phyloP scores from a whole-genome alignment of 2,888 invertebrate species.

The Melolontha melolontha region DNA sequence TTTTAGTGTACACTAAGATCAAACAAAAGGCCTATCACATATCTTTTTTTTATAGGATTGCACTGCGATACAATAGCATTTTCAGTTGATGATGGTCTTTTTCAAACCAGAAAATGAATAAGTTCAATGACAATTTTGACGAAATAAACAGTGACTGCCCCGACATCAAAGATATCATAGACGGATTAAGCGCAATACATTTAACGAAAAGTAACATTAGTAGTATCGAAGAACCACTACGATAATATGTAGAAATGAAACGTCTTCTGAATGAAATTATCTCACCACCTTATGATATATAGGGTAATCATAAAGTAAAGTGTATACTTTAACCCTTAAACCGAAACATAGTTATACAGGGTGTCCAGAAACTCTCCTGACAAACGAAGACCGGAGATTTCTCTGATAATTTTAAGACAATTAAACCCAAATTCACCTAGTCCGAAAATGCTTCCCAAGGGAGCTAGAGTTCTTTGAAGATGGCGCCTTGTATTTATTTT shows the following conservation, averaged over 20 bases:
- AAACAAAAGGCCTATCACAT: too few relatives aligned
- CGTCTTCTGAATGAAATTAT: conserved; percentile 56
- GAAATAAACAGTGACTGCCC: conserved; percentile 31
- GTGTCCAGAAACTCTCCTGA: too few relatives aligned
- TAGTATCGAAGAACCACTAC: conserved; percentile 37
- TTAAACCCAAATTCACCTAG: too few relatives aligned
- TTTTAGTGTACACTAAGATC: too few relatives aligned
- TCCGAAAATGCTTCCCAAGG: too few relatives aligned
- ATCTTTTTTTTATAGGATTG: conserved; percentile 12
- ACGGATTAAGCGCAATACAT: conserved; percentile 48
- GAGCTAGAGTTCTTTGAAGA: too few relatives aligned
- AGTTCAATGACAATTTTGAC: conserved; percentile 16
- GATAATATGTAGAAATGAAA: conserved; percentile 50
- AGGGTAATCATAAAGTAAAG: too few relatives aligned
- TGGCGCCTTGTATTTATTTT: too few relatives aligned
- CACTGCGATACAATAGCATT: conserved; percentile 42
- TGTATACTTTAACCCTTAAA: too few relatives aligned
- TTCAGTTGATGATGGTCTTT: conserved; percentile 37
- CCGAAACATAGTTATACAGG: too few relatives aligned
- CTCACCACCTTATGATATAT: conserved; percentile 62
- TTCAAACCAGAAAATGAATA: conserved; percentile 7
- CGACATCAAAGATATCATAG: conserved; percentile 47
- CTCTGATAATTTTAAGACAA: too few relatives aligned
- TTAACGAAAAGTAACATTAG: conserved; percentile 32
- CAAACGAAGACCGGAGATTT: too few relatives aligned